Percentiles rank a stretch among this genome's conserved stretches.
Conservation (phyloP, 2,888 invertebrate genomes). For the Limnephilus rhombicus region DNA sequence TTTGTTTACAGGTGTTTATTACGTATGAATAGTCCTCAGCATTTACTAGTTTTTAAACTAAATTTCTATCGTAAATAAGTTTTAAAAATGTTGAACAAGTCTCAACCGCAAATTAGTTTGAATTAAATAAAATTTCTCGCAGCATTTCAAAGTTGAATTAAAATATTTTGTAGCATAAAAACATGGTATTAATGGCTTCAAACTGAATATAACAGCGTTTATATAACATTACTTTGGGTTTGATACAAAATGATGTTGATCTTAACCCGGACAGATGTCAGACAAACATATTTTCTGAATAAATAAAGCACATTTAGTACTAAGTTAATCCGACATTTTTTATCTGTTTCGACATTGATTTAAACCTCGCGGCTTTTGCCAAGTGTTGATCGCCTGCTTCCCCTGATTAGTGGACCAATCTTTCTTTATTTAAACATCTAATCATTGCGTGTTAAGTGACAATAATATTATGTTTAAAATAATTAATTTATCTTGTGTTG, state of each 20-base stretch:
- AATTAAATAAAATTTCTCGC: not conserved
- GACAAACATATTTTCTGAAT: constrained; percentile 35
- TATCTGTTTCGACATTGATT: constrained; percentile 33
- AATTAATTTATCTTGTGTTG: no score
- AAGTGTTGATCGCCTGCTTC: constrained; percentile 1
- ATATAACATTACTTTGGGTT: not conserved
- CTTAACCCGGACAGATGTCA: constrained; percentile 36
- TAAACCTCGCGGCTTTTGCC: constrained; percentile 15
- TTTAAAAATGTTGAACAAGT: not conserved
- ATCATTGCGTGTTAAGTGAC: not conserved
- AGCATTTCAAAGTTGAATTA: not conserved
- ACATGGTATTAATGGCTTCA: not conserved
- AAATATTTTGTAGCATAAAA: not conserved
- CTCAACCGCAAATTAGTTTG: not conserved
- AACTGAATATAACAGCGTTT: not conserved
- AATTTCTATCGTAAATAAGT: not conserved
- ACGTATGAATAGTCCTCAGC: no score
- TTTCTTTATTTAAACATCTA: constrained; percentile 7
- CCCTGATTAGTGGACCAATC: not conserved
- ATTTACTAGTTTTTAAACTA: not conserved
- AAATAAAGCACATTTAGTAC: constrained; percentile 33
- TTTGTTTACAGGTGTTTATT: no score
- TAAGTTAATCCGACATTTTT: constrained; percentile 27
- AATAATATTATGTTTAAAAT: no score
- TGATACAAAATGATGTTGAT: constrained; percentile 40